phyloP scores from a whole-genome alignment of 2,113 vertebrate genomes.

The Cariama cristata region DNA sequence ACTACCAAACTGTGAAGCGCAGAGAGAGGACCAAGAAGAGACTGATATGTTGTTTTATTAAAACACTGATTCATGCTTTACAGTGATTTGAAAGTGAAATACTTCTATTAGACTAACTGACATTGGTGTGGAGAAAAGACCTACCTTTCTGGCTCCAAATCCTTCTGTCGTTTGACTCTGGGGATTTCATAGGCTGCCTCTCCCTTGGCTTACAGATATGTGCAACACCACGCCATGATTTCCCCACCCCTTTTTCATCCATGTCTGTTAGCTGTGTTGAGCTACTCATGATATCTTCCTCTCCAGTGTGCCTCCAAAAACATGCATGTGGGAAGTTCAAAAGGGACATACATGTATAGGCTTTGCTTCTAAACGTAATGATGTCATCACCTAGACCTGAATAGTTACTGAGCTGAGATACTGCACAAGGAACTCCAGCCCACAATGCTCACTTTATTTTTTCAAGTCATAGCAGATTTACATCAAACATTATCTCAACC shows the following conservation, averaged over 20 bases:
- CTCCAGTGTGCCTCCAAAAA: not conserved
- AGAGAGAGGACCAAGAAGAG: not conserved
- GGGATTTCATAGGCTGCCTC: not conserved
- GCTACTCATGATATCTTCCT: not conserved
- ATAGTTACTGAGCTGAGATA: not conserved
- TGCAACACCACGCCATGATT: not conserved
- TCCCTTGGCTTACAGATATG: not conserved
- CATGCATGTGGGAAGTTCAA: fast-evolving
- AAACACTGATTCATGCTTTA: not conserved
- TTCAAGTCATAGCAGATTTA: not conserved
- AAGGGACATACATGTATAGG: not conserved
- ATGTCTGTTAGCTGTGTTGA: not conserved
- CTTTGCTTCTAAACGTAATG: not conserved
- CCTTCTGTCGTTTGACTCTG: not conserved
- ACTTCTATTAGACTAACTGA: not conserved
- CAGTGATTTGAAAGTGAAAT: not conserved
- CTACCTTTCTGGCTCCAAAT: not conserved
- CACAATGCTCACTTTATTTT: not conserved
- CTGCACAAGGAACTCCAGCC: not conserved
- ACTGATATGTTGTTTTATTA: not conserved
- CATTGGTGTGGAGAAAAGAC: not conserved
- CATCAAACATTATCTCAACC: not conserved
- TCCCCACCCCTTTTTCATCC: not conserved
- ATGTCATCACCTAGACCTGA: not conserved
- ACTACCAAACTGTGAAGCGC: not conserved